Evolutionary conservation across 2,113 vertebrate species (phyloP), one percentile per base, ranked within the genome.

Genomic region (Murina feae): DNA sequence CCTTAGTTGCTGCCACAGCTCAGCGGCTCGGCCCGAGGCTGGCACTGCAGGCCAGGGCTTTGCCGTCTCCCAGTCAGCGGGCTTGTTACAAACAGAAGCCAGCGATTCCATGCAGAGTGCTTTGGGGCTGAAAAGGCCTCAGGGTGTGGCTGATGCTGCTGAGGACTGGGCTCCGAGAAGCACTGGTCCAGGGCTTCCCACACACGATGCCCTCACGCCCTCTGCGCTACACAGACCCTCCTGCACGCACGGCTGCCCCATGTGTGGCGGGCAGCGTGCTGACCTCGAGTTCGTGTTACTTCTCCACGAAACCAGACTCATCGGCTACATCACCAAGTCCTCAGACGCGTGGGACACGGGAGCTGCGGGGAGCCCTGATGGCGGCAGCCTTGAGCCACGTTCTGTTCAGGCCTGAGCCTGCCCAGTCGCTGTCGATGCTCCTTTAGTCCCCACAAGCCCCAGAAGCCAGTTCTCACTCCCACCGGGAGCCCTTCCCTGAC

Each of bases 201-300:
- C 17, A 7, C 18, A 47, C 55, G 0, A 5, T 0, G 6, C 6
- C 28, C 23, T 10, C 30, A 32, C 37, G 16, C 25, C 12, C 68
- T 47, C 39, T 16, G 39, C 47, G 35, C 39, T 35, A 37, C 69
- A 63, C 78, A 13, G 53, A 51, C 37, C 42, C 23, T 88, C 37
- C 53, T 6, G 5, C 8, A 60, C 32, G 55, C 75, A 30, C 13
- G 25, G 53, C 18, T 90, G 20, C 11, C 42, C 42, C 42, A 42
- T 42, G 12, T 44, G 35, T 35, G 42, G 39, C 4, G 18, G 18
- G 18, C 65, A n/a, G 9, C 9, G 35, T 42, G 58, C 82, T 76
- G 18, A 71, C 14, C 1, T 28, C 1, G 21, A 32, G 35, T 69
- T 37, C 69, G 23, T 28, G 32, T 63, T 18, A n/a, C 30, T 49